phyloP scores from a whole-genome alignment of 2,797 vertebrate species.

The Xenentodon cancila region DNA sequence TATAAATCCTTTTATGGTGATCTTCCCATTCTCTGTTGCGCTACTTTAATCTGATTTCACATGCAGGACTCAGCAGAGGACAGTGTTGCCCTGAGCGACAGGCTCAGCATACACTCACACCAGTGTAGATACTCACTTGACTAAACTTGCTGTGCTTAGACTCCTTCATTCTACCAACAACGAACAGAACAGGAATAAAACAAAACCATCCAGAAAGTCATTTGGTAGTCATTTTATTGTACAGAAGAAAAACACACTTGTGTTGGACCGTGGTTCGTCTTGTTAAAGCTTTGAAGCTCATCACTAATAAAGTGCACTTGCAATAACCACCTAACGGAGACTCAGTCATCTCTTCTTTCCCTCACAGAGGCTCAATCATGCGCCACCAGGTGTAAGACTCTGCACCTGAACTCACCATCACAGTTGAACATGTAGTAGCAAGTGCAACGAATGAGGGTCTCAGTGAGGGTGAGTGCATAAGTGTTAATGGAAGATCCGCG shows the following conservation, averaged over 20 bases:
- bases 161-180: neutral
- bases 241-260: slow-evolving; percentile 65
- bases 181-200: slow-evolving; percentile 1
- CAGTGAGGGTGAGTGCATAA: slow-evolving; percentile 70
- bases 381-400: slow-evolving; percentile 26
- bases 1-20: too few relatives aligned
- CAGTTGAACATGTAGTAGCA: slow-evolving; percentile 30
- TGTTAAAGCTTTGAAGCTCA: slow-evolving; percentile 74
- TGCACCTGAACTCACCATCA: slow-evolving; percentile 16
- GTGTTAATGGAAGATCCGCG: slow-evolving; percentile 70
- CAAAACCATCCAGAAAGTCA: slow-evolving; percentile 4
- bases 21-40: too few relatives aligned
- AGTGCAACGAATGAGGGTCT: slow-evolving; percentile 24
- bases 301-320: slow-evolving; percentile 84
- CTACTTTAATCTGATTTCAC: too few relatives aligned
- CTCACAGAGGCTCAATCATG: slow-evolving; percentile 28
- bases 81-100: too few relatives aligned
- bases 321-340: slow-evolving; percentile 60
- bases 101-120: too few relatives aligned
- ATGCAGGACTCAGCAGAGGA: too few relatives aligned
- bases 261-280: slow-evolving; percentile 68
- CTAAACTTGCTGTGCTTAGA: neutral
- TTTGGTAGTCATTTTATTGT: slow-evolving; percentile 75
- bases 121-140: neutral
- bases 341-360: slow-evolving; percentile 17